phyloP scores from a whole-genome alignment of 2,888 invertebrate species.

The Miltochrista miniata region DNA sequence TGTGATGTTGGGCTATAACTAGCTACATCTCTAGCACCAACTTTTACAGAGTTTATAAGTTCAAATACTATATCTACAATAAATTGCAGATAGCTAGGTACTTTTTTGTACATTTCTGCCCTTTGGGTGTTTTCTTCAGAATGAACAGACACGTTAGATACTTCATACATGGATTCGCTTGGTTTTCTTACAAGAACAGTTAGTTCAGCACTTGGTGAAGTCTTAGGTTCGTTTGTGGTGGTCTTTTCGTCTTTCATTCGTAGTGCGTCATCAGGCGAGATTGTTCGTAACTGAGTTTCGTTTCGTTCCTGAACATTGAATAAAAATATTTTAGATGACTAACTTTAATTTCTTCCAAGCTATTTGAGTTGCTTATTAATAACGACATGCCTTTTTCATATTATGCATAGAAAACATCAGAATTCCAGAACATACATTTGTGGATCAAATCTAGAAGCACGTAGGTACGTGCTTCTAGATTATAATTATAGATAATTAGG shows the following conservation, averaged over 20 bases:
- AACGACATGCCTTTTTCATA: too few relatives aligned
- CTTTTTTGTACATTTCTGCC: constrained; percentile 23
- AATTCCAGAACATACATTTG: too few relatives aligned
- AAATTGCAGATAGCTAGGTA: constrained; percentile 46
- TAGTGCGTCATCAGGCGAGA: constrained; percentile 51
- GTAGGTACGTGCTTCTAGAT: too few relatives aligned
- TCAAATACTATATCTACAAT: constrained; percentile 53
- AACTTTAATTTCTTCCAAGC: too few relatives aligned
- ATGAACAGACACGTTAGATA: constrained; percentile 49
- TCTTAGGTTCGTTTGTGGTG: background rate
- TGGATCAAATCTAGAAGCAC: too few relatives aligned
- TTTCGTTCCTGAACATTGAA: constrained; percentile 51
- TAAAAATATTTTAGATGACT: too few relatives aligned
- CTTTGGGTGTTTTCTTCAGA: constrained; percentile 47
- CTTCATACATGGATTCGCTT: constrained; percentile 13
- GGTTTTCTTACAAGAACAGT: constrained; percentile 7
- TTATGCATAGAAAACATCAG: too few relatives aligned
- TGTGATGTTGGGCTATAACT: too few relatives aligned
- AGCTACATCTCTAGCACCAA: background rate
- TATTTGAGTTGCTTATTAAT: too few relatives aligned
- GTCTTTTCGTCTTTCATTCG: constrained; percentile 22
- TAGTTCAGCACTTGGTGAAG: constrained; percentile 10
- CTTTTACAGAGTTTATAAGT: constrained; percentile 38
- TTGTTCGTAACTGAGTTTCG: constrained; percentile 60
- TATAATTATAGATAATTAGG: too few relatives aligned